Base-by-base conservation (phyloP, 2,113 vertebrate genomes). In the Hymenochirus boettgeri region DNA sequence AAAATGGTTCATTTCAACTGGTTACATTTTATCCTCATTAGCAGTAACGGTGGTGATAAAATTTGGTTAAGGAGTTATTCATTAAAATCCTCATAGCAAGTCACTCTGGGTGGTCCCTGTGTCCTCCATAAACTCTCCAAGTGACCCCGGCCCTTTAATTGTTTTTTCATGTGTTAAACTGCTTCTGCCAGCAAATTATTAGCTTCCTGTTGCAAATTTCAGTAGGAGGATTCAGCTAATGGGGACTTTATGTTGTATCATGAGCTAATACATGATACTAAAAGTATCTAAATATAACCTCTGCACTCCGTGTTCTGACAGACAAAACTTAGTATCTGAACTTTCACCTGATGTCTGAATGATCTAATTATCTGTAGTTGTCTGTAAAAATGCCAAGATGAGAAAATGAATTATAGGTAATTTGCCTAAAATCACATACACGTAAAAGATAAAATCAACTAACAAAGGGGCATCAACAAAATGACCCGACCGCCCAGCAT, bases 101-200 rank as follows among this genome's bases (percentile, higher is more conserved):
- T 18, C 64, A 52, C 10, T 45, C 15, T 67, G 64, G 64, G 64
- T 67, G 64, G 64, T 67, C 64, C 58, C 17, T 39, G 29, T 23
- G 11, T 25, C 8, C 25, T 23, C 3, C 5, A 17, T 33, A 22
- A 11, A 47, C 6, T 50, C 15, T 18, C 57, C 27, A 21, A n/a
- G 45, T 11, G n/a, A 39, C 29, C 63, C 27, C n/a, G 26, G 42
- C 2, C 33, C 8, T 26, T 11, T 27, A 35, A 58, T 57, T 58
- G 54, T 57, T 57, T 65, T 65, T 50, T 24, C 42, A 65, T 15
- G 42, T 57, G 63, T 65, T 35, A 33, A 17, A 39, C 26, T 39
- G 39, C 39, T 57, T 57, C 35, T 26, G 24, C 23, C 22, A 50
- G 27, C 47, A 31, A 39, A 39, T 67, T 31, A 59, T 58, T 13